A percentile compares a stretch with the other conserved stretches of the same genome.
Evolutionary conservation across 2,888 invertebrate species (phyloP).

Genomic region (Andrena minutula): DNA sequence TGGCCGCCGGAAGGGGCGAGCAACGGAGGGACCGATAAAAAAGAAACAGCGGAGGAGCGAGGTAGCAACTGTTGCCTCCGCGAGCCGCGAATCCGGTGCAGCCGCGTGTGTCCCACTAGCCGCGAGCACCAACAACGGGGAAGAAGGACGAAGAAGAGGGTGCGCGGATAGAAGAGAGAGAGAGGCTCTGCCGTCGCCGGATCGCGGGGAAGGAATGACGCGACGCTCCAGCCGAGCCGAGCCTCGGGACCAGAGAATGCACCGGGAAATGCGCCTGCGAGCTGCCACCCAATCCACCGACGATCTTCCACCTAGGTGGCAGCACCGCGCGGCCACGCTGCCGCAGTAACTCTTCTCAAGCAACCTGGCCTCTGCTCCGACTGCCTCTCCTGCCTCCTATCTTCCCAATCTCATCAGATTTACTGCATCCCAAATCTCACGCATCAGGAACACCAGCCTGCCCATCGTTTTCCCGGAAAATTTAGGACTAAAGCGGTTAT

Average conservation of each 20-base stretch:
- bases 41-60: not conserved
- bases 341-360: not conserved
- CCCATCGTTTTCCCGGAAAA: too few relatives aligned
- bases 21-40: not conserved
- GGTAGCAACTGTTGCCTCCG: constrained; percentile 16
- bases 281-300: constrained; percentile 39
- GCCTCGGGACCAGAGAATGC: constrained; percentile 46
- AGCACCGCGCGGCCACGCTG: constrained; percentile 36
- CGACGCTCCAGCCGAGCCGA: constrained; percentile 28
- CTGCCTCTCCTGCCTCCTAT: not conserved
- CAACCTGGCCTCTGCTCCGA: not conserved
- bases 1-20: not conserved
- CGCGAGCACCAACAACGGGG: constrained; percentile 1
- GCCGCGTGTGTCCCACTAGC: not conserved
- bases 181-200: constrained; percentile 27
- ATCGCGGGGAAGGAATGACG: constrained; percentile 67
- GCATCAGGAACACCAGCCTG: too few relatives aligned
- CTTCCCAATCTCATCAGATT: too few relatives aligned
- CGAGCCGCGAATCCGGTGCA: not conserved
- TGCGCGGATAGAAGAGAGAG: constrained; percentile 24
- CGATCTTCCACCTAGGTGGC: constrained; percentile 46
- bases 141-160: not conserved
- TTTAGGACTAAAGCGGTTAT: too few relatives aligned
- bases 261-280: constrained; percentile 70
- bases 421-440: too few relatives aligned